phyloP scores from a whole-genome alignment of 2,113 vertebrate species.

The Scartelaos histophorus region DNA sequence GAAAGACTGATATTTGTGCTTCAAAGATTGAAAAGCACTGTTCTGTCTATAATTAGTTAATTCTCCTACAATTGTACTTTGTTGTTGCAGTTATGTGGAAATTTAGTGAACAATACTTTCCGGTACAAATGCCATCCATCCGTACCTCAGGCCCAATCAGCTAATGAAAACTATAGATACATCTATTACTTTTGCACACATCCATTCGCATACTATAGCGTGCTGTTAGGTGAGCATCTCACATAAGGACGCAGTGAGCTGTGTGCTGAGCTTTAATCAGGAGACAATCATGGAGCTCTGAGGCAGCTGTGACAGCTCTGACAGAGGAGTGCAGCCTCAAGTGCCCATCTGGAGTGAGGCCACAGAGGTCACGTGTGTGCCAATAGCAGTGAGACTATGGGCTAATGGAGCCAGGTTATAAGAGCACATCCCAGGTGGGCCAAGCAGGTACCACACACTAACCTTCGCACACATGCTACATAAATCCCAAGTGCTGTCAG shows the following conservation, averaged over 20 bases:
- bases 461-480: conserved; percentile 44
- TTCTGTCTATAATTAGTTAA: conserved; percentile 2
- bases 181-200: background rate
- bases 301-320: conserved; percentile 52
- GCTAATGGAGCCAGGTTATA: conserved; percentile 48
- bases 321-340: conserved; percentile 51
- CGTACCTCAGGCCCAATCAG: background rate
- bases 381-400: conserved; percentile 36
- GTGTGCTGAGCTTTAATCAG: conserved; percentile 16
- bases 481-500: conserved; percentile 48
- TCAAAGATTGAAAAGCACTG: background rate
- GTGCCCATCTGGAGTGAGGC: conserved; percentile 44
- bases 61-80: background rate
- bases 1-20: background rate
- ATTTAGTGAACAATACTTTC: background rate
- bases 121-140: background rate
- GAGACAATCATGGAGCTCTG: conserved; percentile 44
- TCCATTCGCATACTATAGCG: background rate
- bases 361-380: conserved; percentile 53
- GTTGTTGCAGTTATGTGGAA: background rate
- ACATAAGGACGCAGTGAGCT: conserved; percentile 10
- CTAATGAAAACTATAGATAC: background rate
- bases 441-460: conserved; percentile 31
- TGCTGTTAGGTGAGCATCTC: background rate
- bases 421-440: conserved; percentile 59